Base-by-base conservation (phyloP, 2,888 invertebrate species). In the Sussaba pulchella region DNA sequence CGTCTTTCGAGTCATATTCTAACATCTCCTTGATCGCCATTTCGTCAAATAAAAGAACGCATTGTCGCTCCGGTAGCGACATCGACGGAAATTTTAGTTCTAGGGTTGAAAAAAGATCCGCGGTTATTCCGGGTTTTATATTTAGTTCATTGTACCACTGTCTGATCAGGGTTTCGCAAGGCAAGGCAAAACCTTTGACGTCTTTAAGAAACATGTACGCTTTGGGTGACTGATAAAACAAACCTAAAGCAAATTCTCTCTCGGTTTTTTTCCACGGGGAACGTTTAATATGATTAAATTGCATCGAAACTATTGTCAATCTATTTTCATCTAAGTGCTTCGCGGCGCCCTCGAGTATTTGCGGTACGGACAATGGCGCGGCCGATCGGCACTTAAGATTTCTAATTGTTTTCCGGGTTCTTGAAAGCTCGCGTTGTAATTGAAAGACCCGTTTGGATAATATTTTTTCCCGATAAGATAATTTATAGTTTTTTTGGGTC, bases 181-280 rank as follows among this genome's bases (percentile, higher is more conserved):
- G 88, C 47, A 89, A 77, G 17, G 77, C 66, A 66, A 88, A 81
- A 61, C 81, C 59, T 69, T 84, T 78, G 36, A 76, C 81, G n/a
- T 78, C 79, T 39, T 78, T 43, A 21, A 87, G 67, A 73, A 78
- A 87, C 50, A 61, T 70, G 69, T 89, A 90, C 1, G 84, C 76
- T 21, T 83, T 67, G 12, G 90, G 89, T 1, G 89, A 88, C 82
- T 85, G 86, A 63, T 88, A 85, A 84, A 81, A 88, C 43, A 89
- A 59, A n/a, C 82, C 78, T 9, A 88, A 31, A 45, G 87, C 85
- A 63, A 86, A 81, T 63, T 86, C 76, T 81, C 85, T 87, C 77
- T 88, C 87, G 17, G 85, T 78, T 24, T 71, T 66, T 10, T 70
- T 57, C 87, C 88, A 89, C 10, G 72, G 59, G 6, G 64, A 50